phyloP scores from a whole-genome alignment of 1,140 invertebrate genomes.

The Heliconius nattereri region DNA sequence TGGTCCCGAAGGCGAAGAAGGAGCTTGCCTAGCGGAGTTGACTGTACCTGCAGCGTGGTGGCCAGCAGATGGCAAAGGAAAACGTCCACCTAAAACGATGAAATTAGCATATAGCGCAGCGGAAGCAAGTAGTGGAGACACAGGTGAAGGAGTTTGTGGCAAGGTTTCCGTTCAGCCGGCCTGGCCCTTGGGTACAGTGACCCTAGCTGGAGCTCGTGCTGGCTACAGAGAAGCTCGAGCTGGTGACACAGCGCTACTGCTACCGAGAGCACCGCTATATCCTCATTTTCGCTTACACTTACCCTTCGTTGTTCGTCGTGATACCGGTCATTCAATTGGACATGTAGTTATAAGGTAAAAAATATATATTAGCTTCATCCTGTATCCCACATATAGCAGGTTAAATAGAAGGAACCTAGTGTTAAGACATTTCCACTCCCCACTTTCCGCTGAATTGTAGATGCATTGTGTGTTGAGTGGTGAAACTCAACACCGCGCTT shows the following conservation, averaged over 20 bases:
- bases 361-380: no score
- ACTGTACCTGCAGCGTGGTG: slow-evolving; percentile 93
- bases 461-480: no score
- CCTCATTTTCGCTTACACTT: slow-evolving; percentile 93
- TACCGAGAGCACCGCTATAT: slow-evolving; percentile 93
- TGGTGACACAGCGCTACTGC: slow-evolving; percentile 89
- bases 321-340: slow-evolving; percentile 84
- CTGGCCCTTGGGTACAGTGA: slow-evolving; percentile 86
- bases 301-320: slow-evolving; percentile 90
- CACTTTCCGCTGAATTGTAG: no score
- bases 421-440: no score
- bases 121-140: slow-evolving; percentile 86
- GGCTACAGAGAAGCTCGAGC: slow-evolving; percentile 92
- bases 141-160: slow-evolving; percentile 86
- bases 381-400: no score
- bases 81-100: slow-evolving; percentile 84
- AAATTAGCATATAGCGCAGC: slow-evolving; percentile 92
- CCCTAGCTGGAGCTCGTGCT: slow-evolving; percentile 87
- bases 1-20: slow-evolving; percentile 93
- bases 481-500: no score
- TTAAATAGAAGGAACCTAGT: no score
- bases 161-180: slow-evolving; percentile 85
- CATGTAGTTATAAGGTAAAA: slow-evolving; percentile 93
- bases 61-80: slow-evolving; percentile 85
- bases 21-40: slow-evolving; percentile 91